Evolutionary conservation across 1,140 invertebrate genomes (phyloP).

Genomic region (Leptopilina clavipes): DNA sequence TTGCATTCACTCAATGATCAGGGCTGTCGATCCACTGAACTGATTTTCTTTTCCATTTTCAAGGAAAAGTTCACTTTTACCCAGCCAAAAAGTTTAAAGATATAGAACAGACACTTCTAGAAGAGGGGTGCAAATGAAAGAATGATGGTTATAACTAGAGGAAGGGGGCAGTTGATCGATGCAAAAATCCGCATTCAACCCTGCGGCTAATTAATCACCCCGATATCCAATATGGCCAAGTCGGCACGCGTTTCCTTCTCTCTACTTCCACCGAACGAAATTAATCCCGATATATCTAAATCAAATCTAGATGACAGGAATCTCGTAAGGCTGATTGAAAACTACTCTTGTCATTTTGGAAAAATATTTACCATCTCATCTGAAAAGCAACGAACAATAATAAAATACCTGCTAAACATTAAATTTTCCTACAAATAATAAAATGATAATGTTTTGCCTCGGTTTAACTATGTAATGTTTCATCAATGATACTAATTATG

Average conservation of each 20-base stretch:
- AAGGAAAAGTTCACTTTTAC: background rate
- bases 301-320: slow-evolving; percentile 56
- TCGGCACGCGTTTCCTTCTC: slow-evolving; percentile 55
- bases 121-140: background rate
- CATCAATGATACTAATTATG: too few relatives aligned
- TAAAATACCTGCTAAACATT: too few relatives aligned
- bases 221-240: slow-evolving; percentile 58
- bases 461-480: too few relatives aligned
- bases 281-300: slow-evolving; percentile 59
- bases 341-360: background rate
- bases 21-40: slow-evolving; percentile 44
- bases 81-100: background rate
- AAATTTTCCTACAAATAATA: too few relatives aligned
- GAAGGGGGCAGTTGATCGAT: slow-evolving; percentile 56
- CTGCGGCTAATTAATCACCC: slow-evolving; percentile 60
- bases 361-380: background rate
- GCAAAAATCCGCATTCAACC: slow-evolving; percentile 45
- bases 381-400: too few relatives aligned
- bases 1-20: slow-evolving; percentile 63
- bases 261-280: slow-evolving; percentile 49
- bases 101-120: background rate
- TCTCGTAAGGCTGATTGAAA: background rate
- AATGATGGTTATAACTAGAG: background rate
- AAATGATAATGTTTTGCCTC: too few relatives aligned
- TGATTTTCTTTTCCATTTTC: slow-evolving; percentile 51